These are phyloP conservation scores for Dicyema japonicum DNA, from an alignment of 1,140 invertebrate species.

Conservation along the genomic window DNA sequence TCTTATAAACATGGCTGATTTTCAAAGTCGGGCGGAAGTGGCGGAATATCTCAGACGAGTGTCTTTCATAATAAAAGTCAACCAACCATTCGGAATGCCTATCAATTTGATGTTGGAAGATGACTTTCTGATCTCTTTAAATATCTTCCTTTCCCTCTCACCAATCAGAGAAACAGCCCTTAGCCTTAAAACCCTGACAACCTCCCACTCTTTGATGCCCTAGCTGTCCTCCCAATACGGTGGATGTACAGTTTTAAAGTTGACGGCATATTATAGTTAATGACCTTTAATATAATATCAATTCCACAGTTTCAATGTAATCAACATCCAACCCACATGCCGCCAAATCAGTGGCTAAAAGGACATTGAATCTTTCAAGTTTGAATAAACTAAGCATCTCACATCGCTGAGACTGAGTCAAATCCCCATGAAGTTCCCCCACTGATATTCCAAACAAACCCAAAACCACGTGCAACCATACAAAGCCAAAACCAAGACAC, in stretches of 20 bases:
- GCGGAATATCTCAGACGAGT: too few species aligned
- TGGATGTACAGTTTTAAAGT: constrained; percentile 77
- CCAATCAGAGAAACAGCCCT: constrained; percentile 68
- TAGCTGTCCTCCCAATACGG: constrained; percentile 65
- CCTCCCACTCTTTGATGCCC: constrained; percentile 52
- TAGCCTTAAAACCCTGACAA: constrained; percentile 26
- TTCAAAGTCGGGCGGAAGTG: too few species aligned
- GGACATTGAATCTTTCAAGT: constrained; percentile 48
- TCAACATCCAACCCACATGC: constrained; percentile 75
- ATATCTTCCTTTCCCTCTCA: constrained; percentile 49
- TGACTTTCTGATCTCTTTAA: constrained; percentile 59
- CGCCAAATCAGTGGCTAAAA: constrained; percentile 76
- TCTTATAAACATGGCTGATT: too few species aligned
- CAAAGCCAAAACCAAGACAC: constrained; percentile 52
- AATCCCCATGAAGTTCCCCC: constrained; percentile 67
- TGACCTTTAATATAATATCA: constrained; percentile 23
- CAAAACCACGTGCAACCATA: too few species aligned
- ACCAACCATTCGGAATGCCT: constrained; percentile 36
- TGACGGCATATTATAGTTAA: constrained; percentile 73
- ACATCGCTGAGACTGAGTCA: constrained; percentile 48
- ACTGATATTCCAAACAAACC: constrained; percentile 44
- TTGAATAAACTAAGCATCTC: constrained; percentile 57
- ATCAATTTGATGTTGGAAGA: constrained; percentile 46
- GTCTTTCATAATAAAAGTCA: too few species aligned
- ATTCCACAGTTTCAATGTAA: constrained; percentile 50